Percentiles rank a stretch among this genome's conserved stretches.
Conservation (phyloP, 2,888 invertebrate species). For the Mamestra brassicae region DNA sequence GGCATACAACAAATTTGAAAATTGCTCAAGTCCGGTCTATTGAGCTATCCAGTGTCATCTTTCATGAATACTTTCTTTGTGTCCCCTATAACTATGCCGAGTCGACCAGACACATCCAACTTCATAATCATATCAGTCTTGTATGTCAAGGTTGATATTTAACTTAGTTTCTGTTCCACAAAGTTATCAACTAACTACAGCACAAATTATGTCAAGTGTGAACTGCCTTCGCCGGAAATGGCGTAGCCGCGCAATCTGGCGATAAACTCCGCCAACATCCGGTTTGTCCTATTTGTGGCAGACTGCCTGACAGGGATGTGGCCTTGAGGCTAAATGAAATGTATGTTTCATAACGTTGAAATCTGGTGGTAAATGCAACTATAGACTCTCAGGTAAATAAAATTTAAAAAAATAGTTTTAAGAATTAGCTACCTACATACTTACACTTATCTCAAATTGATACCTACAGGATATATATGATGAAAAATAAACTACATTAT, state of each 20-base stretch:
- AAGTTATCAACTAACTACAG: slow-evolving; percentile 15
- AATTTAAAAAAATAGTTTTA: neutral
- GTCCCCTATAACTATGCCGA: neutral
- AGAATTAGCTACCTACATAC: too few species aligned
- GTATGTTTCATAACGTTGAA: slow-evolving; percentile 1
- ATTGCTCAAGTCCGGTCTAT: neutral
- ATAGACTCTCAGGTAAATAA: neutral
- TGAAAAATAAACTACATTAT: too few species aligned
- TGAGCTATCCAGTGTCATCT: neutral
- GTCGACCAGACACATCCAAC: neutral
- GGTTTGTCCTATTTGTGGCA: slow-evolving; percentile 24
- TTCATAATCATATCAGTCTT: slow-evolving; percentile 9
- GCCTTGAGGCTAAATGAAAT: neutral
- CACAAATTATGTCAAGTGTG: slow-evolving; percentile 16
- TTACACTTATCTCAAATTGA: neutral
- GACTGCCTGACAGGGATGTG: slow-evolving; percentile 2
- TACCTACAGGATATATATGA: neutral
- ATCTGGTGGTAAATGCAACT: neutral
- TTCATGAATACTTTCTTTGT: neutral
- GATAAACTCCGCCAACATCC: slow-evolving; percentile 35
- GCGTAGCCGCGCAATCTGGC: slow-evolving; percentile 40
- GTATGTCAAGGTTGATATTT: slow-evolving; percentile 14
- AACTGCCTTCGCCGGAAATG: slow-evolving; percentile 34
- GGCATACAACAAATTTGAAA: neutral
- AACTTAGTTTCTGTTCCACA: slow-evolving; percentile 24